Percentiles rank a stretch among this genome's conserved stretches.
Evolutionary conservation across 2,888 invertebrate genomes (phyloP).

Genomic region (Scaptomyza caliginosa): DNA sequence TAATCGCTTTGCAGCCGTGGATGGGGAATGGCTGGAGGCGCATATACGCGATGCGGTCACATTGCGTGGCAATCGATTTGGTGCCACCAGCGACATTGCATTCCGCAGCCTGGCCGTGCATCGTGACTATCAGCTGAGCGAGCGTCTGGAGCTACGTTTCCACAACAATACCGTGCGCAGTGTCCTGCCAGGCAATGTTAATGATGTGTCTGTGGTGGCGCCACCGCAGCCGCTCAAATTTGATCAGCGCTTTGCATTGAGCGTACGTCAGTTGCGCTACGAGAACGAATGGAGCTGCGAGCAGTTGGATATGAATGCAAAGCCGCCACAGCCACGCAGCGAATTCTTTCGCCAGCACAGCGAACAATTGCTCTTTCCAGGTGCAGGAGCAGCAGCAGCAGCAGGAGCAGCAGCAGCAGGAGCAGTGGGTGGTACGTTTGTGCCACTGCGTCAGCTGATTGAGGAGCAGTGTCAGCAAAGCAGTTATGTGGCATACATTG

Average conservation of each 20-base stretch:
- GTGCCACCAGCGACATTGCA: slow-evolving; percentile 79
- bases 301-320: slow-evolving; percentile 63
- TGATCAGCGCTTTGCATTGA: slow-evolving; percentile 77
- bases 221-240: slow-evolving; percentile 76
- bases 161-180: slow-evolving; percentile 80
- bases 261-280: slow-evolving; percentile 78
- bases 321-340: slow-evolving; percentile 71
- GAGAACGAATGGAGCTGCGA: slow-evolving; percentile 78
- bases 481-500: slow-evolving; percentile 83
- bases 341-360: slow-evolving; percentile 78
- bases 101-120: slow-evolving; percentile 81
- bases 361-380: slow-evolving; percentile 77
- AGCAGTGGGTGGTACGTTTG: slow-evolving; percentile 33
- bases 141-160: slow-evolving; percentile 82
- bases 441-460: slow-evolving; percentile 77
- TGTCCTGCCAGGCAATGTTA: background rate
- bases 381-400: background rate
- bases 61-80: slow-evolving; percentile 81
- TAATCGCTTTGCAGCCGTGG: slow-evolving; percentile 77
- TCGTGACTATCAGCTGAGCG: slow-evolving; percentile 79
- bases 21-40: slow-evolving; percentile 82
- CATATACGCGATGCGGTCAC: slow-evolving; percentile 77
- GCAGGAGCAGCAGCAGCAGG: background rate
- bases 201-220: background rate
- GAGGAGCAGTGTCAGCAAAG: slow-evolving; percentile 72